phyloP scores from a whole-genome alignment of 2,888 invertebrate species.

The Autographa pulchrina region DNA sequence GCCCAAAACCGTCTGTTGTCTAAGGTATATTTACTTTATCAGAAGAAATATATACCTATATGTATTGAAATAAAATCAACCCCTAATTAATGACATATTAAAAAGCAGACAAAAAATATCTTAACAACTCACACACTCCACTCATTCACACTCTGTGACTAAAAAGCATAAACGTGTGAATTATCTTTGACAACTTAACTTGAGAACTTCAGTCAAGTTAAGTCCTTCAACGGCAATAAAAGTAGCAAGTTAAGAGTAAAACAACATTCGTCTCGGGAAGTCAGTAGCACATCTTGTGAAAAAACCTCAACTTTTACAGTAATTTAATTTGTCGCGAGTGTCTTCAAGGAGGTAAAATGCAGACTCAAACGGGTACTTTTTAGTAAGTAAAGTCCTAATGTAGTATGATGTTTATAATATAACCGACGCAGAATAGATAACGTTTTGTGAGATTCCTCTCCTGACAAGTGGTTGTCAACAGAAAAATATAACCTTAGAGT shows the following conservation, averaged over 20 bases:
- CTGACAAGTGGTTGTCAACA: no score
- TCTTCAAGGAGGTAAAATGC: background rate
- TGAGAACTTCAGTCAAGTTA: background rate
- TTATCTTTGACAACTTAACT: constrained; percentile 4
- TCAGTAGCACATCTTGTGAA: background rate
- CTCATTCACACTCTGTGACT: background rate
- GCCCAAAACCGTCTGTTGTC: no score
- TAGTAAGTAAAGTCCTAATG: background rate
- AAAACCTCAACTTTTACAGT: background rate
- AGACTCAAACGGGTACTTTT: background rate
- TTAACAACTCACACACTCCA: background rate
- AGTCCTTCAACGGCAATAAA: background rate
- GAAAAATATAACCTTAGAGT: no score
- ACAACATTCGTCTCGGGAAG: background rate
- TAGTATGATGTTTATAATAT: background rate
- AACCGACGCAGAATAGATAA: no score
- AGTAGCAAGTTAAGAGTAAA: background rate
- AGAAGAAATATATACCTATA: no score
- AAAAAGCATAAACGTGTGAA: constrained; percentile 1
- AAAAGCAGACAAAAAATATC: background rate
- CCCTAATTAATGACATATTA: background rate
- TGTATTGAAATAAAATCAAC: background rate
- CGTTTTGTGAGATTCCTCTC: no score
- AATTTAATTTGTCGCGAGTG: constrained; percentile 5
- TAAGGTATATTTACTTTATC: no score